phyloP scores from a whole-genome alignment of 35 echinoderm and acorn worm species.

The Diadema setosum region DNA sequence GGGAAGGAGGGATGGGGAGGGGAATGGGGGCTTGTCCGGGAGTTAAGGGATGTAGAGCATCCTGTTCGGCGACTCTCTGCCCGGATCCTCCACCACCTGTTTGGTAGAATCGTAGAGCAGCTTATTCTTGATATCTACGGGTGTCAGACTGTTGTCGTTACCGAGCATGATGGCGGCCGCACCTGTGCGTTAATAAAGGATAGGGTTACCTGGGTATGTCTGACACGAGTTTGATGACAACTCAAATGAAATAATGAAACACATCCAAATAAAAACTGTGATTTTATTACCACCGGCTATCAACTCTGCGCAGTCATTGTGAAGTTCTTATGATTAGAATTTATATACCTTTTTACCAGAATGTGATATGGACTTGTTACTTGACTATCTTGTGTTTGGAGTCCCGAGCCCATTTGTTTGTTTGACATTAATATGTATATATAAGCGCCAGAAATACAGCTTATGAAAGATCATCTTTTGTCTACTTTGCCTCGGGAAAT shows the following conservation, averaged over 20 bases:
- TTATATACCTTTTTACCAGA: neutral
- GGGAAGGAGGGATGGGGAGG: no score
- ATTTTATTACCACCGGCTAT: neutral
- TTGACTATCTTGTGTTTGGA: no score
- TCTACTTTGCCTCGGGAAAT: neutral
- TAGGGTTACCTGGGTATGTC: neutral
- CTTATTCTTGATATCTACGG: neutral
- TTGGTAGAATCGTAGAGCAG: neutral
- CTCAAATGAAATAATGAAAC: neutral
- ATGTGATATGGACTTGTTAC: no score
- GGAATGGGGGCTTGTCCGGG: no score
- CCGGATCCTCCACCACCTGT: neutral
- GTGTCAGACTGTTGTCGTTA: neutral
- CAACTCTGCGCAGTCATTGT: no score
- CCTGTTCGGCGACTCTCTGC: neutral
- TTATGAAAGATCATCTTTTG: neutral
- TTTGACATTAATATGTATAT: neutral
- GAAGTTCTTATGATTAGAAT: neutral
- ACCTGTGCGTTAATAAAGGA: neutral
- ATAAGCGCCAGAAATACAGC: neutral
- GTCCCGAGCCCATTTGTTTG: no score
- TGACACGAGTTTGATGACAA: neutral
- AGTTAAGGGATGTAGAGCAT: neutral
- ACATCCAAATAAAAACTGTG: neutral
- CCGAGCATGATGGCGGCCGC: neutral